Evolutionary conservation across 1,140 invertebrate species (phyloP).

Genomic region (Drosophila subpulchrella): DNA sequence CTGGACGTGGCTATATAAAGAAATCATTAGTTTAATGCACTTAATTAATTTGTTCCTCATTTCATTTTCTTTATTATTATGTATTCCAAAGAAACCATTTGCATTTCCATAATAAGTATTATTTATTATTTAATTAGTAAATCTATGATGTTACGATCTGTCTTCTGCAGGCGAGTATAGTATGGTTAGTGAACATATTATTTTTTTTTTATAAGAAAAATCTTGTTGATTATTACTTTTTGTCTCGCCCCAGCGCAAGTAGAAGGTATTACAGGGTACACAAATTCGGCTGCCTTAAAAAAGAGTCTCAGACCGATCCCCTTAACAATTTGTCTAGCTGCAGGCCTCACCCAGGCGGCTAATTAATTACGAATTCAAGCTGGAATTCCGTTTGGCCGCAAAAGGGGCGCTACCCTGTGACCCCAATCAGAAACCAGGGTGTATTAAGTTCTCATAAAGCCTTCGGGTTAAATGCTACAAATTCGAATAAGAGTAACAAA

Average conservation of each 20-base stretch:
- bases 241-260: no score
- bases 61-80: neutral
- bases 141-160: neutral
- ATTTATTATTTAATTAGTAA: neutral
- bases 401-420: conserved; percentile 40
- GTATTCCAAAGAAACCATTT: neutral
- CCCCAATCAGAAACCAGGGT: conserved; percentile 22
- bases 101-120: neutral
- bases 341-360: conserved; percentile 32
- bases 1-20: neutral
- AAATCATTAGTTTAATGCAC: conserved; percentile 10
- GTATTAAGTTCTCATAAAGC: conserved; percentile 4
- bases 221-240: no score
- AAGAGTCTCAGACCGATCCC: conserved; percentile 1
- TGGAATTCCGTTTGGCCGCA: conserved; percentile 14
- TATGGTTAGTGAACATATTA: no score
- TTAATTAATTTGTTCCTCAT: conserved; percentile 1
- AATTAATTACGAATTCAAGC: conserved; percentile 36
- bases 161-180: neutral
- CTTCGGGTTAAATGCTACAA: conserved; percentile 25
- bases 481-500: conserved; percentile 21
- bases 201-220: no score
- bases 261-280: conserved; percentile 3
- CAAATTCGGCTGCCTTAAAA: neutral
- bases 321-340: conserved; percentile 35